Evolutionary conservation across 37 sponge, comb jelly and placozoan genomes (phyloP).

Genomic region (Axinella damicornis): DNA sequence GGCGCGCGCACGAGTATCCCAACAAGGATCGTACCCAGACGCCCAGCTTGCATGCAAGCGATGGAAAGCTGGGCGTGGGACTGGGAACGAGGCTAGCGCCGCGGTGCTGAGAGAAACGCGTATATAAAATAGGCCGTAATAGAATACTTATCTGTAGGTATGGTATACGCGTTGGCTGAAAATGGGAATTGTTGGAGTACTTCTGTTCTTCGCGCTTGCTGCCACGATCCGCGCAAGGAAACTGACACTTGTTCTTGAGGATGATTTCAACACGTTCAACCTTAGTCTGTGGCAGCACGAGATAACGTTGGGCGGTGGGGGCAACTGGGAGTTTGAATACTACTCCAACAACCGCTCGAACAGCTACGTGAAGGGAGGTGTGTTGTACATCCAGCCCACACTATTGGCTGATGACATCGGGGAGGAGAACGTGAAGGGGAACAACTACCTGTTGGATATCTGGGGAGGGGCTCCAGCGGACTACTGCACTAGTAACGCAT

Average conservation of each 20-base stretch:
- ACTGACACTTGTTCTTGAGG: slow-evolving; percentile 50
- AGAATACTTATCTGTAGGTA: too few species aligned
- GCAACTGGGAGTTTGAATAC: slow-evolving; percentile 78
- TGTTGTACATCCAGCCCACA: slow-evolving; percentile 75
- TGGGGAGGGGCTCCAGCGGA: slow-evolving; percentile 82
- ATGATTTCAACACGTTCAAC: slow-evolving; percentile 73
- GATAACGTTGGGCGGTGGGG: slow-evolving; percentile 72
- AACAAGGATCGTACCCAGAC: too few species aligned
- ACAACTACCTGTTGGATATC: slow-evolving; percentile 62
- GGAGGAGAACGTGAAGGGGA: slow-evolving; percentile 49
- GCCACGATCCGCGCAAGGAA: too few species aligned
- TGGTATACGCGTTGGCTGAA: too few species aligned
- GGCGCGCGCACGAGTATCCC: too few species aligned
- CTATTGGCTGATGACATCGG: slow-evolving; percentile 80
- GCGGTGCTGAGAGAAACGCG: too few species aligned
- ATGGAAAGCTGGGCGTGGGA: too few species aligned
- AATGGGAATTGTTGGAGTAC: too few species aligned
- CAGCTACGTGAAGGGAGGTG: slow-evolving; percentile 80
- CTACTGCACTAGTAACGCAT: slow-evolving; percentile 60
- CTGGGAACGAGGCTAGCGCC: too few species aligned
- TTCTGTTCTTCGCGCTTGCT: too few species aligned
- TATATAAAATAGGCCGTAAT: too few species aligned
- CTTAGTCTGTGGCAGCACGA: slow-evolving; percentile 78
- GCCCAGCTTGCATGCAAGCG: too few species aligned
- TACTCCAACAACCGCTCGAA: slow-evolving; percentile 77